A percentile compares a stretch with the other conserved stretches of the same genome.
These are phyloP conservation scores for Uloborus plumipes DNA, from an alignment of 2,888 invertebrate genomes.

Conservation along the genomic window DNA sequence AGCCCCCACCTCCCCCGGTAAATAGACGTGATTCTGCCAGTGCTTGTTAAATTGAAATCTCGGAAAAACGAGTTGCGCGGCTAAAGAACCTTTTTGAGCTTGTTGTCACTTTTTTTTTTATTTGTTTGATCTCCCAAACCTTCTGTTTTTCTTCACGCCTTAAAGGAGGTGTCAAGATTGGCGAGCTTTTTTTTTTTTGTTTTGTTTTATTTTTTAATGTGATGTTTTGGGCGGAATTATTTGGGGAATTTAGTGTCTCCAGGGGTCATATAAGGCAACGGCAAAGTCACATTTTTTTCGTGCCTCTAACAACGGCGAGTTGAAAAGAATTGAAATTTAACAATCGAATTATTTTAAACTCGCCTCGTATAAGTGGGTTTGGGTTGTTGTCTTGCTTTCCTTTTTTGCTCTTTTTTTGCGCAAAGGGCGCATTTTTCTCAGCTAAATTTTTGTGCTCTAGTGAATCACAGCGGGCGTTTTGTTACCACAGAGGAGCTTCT, in stretches of 20 bases:
- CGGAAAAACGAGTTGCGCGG: constrained; percentile 52
- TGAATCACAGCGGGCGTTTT: constrained; percentile 41
- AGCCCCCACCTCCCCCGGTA: constrained; percentile 39
- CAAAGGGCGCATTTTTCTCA: constrained; percentile 22
- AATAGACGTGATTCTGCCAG: constrained; percentile 63
- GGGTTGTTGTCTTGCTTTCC: constrained; percentile 25
- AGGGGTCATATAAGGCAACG: constrained; percentile 46
- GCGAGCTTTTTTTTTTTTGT: constrained; percentile 6
- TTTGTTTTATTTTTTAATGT: constrained; percentile 51
- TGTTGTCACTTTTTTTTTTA: constrained; percentile 58
- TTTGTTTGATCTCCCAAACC: constrained; percentile 56
- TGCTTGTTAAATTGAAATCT: constrained; percentile 64
- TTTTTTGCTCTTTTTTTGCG: constrained; percentile 7
- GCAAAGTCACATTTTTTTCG: constrained; percentile 48
- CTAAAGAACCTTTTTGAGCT: constrained; percentile 62
- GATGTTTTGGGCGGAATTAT: constrained; percentile 63
- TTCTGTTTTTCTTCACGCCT: constrained; percentile 62
- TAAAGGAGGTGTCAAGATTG: constrained; percentile 64
- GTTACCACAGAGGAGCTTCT: constrained; percentile 56
- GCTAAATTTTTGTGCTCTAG: constrained; percentile 51
- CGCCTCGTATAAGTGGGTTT: constrained; percentile 60
- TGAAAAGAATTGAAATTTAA: constrained; percentile 61
- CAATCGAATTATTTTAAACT: constrained; percentile 64
- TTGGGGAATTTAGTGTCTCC: constrained; percentile 63
- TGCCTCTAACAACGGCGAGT: constrained; percentile 32